These are phyloP conservation scores for Chlorops oryzae DNA, from an alignment of 1,140 invertebrate genomes.

Conservation along the genomic window DNA sequence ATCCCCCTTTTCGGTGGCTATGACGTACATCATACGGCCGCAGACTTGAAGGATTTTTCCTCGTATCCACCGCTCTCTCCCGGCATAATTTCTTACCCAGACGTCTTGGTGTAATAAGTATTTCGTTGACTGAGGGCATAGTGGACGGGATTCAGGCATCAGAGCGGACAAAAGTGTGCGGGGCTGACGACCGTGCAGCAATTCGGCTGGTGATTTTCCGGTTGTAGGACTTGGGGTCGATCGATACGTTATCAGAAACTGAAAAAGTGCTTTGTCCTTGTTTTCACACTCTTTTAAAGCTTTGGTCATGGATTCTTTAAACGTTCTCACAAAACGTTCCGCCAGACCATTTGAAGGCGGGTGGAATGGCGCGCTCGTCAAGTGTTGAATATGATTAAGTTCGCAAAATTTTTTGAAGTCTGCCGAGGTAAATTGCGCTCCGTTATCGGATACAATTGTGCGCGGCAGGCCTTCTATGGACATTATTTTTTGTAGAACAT, in stretches of 20 bases:
- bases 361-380: slow-evolving; percentile 1
- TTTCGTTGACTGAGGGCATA: background rate
- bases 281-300: background rate
- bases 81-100: background rate
- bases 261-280: background rate
- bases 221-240: background rate
- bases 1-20: too few relatives aligned
- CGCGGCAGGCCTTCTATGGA: background rate
- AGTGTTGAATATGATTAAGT: background rate
- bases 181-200: background rate
- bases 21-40: background rate
- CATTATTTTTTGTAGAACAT: background rate
- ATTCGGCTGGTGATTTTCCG: slow-evolving; percentile 2
- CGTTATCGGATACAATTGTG: background rate
- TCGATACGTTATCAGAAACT: background rate
- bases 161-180: background rate
- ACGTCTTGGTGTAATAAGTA: background rate
- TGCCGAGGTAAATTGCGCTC: background rate
- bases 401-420: slow-evolving; percentile 2
- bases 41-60: background rate
- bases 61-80: background rate
- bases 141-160: background rate
- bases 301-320: slow-evolving; percentile 1
- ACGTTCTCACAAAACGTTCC: background rate
- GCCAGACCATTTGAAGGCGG: background rate